Percentiles rank a stretch among this genome's conserved stretches.
These are phyloP conservation scores for Onychomys leucogaster DNA, from an alignment of 2,797 vertebrate genomes.

Conservation along the genomic window DNA sequence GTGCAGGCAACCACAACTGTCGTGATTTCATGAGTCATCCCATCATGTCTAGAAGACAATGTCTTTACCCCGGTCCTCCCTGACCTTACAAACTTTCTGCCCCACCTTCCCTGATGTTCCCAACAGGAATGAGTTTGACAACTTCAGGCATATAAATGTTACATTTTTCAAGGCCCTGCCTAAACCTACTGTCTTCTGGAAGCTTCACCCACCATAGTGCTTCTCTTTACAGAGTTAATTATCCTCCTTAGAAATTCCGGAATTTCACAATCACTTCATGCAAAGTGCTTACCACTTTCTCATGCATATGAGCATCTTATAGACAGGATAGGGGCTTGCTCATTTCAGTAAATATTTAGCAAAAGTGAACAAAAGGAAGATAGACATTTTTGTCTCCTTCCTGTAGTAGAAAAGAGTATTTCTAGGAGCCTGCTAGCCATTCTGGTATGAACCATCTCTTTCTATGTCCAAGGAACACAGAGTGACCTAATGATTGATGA, in stretches of 20 bases:
- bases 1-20: neutral
- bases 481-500: constrained; percentile 86
- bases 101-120: neutral
- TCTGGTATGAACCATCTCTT: constrained; percentile 4
- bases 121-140: neutral
- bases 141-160: neutral
- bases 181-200: neutral
- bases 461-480: constrained; percentile 57
- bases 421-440: constrained; percentile 7
- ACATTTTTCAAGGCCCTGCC: neutral
- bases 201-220: neutral
- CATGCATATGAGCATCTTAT: neutral
- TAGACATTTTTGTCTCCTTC: neutral
- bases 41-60: neutral
- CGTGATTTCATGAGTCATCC: neutral
- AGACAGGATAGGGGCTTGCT: neutral
- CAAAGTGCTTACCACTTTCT: neutral
- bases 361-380: neutral
- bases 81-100: neutral
- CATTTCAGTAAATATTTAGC: neutral
- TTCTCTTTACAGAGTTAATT: neutral
- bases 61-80: neutral
- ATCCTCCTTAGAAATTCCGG: neutral
- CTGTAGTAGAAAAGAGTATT: neutral
- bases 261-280: neutral